A percentile compares a stretch with the other conserved stretches of the same genome.
Evolutionary conservation across 1,140 invertebrate species (phyloP).

Genomic region (Cotesia glomerata): DNA sequence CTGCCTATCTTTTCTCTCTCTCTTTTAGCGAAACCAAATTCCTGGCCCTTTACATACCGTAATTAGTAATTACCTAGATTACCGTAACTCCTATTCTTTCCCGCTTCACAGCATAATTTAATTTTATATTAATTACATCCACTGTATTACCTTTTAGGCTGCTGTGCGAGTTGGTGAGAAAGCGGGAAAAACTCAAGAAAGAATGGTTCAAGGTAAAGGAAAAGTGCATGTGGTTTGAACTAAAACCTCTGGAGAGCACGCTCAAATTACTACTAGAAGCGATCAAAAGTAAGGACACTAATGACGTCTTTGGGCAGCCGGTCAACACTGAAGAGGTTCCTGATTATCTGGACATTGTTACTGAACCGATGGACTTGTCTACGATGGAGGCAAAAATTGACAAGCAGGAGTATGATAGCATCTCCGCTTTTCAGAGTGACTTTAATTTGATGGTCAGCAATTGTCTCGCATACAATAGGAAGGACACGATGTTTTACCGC

Average conservation of each 20-base stretch:
- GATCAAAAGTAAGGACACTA: constrained; percentile 80
- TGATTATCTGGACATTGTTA: constrained; percentile 91
- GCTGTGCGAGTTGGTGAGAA: constrained; percentile 92
- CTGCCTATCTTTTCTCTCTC: no score
- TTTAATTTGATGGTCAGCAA: constrained; percentile 95
- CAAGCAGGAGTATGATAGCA: constrained; percentile 75
- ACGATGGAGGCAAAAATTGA: constrained; percentile 88
- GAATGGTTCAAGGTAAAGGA: constrained; percentile 84
- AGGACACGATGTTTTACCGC: constrained; percentile 87
- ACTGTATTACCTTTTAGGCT: constrained; percentile 62
- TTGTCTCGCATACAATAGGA: constrained; percentile 93
- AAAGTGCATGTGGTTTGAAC: constrained; percentile 78
- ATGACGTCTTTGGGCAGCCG: constrained; percentile 91
- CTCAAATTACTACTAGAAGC: constrained; percentile 77
- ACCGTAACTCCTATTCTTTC: no score
- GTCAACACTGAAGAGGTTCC: constrained; percentile 90
- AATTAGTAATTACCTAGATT: no score
- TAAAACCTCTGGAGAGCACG: constrained; percentile 82
- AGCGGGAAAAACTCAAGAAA: constrained; percentile 93
- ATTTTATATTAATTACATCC: no score
- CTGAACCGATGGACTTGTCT: constrained; percentile 94
- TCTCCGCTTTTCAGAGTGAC: constrained; percentile 85
- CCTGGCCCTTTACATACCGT: no score
- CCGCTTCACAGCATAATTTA: no score
- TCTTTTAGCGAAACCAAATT: no score